These are phyloP conservation scores for Argya squamiceps DNA, from an alignment of 2,797 vertebrate genomes.

Conservation along the genomic window DNA sequence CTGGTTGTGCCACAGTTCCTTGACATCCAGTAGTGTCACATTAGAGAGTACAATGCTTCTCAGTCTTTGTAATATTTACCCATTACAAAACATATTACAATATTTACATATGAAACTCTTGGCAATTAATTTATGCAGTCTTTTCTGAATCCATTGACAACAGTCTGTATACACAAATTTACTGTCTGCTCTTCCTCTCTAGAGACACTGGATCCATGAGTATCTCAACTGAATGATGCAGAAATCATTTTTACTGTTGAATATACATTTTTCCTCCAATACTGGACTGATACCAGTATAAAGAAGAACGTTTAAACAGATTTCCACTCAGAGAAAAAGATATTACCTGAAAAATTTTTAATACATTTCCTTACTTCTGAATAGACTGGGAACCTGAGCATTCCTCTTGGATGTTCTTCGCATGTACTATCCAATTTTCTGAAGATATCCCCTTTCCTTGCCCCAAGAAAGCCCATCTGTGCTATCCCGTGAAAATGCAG, in stretches of 20 bases:
- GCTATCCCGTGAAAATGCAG: neutral
- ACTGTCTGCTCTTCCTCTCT: neutral
- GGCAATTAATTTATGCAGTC: neutral
- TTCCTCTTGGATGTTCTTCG: neutral
- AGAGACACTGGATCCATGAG: neutral
- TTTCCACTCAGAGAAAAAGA: neutral
- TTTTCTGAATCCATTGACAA: neutral
- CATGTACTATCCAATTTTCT: neutral
- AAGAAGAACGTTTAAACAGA: neutral
- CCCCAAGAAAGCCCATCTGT: neutral
- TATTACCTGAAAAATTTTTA: neutral
- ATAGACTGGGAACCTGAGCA: neutral
- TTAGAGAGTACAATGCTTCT: neutral
- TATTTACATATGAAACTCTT: neutral
- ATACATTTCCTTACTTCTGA: neutral
- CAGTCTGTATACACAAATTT: neutral
- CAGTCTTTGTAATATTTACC: neutral
- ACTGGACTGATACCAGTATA: neutral
- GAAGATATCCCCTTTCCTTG: neutral
- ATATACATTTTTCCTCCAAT: neutral
- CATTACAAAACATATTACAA: neutral
- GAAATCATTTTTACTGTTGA: neutral
- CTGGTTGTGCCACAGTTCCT: neutral
- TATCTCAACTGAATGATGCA: neutral
- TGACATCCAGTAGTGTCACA: neutral